A percentile compares a stretch with the other conserved stretches of the same genome.
These are phyloP conservation scores for Taenioides sp. DNA, from an alignment of 2,797 vertebrate genomes.

Conservation along the genomic window DNA sequence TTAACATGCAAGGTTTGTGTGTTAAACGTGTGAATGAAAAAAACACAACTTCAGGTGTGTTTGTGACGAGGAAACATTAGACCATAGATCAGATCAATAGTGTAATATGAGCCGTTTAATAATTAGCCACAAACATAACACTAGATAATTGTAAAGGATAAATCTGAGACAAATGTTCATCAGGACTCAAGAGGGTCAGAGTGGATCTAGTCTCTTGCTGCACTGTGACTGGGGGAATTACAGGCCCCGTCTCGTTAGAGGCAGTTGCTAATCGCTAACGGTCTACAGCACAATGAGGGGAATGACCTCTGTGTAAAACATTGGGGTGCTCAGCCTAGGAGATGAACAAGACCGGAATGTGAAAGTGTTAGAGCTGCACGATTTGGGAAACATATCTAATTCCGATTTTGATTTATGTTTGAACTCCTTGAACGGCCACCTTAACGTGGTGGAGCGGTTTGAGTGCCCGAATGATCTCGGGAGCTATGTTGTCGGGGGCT, in stretches of 20 bases:
- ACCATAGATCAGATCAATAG: too few relatives aligned
- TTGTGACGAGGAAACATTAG: too few relatives aligned
- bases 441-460: too few relatives aligned
- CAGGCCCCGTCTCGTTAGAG: slow-evolving; percentile 45
- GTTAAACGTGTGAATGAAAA: too few relatives aligned
- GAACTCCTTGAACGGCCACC: too few relatives aligned
- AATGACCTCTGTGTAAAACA: slow-evolving; percentile 39
- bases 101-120: slow-evolving; percentile 4
- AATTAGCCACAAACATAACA: slow-evolving; percentile 59
- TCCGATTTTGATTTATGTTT: too few relatives aligned
- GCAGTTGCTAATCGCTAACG: slow-evolving; percentile 46
- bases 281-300: slow-evolving; percentile 33
- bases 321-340: slow-evolving; percentile 22
- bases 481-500: too few relatives aligned
- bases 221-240: slow-evolving; percentile 45
- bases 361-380: background rate
- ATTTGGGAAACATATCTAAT: too few relatives aligned
- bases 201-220: slow-evolving; percentile 33
- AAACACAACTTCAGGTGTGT: too few relatives aligned
- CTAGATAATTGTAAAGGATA: slow-evolving; percentile 58
- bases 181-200: slow-evolving; percentile 56
- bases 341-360: slow-evolving; percentile 18
- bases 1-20: too few relatives aligned
- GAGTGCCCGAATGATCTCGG: too few relatives aligned
- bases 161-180: slow-evolving; percentile 51